These are phyloP conservation scores for Drosophila biarmipes DNA, from an alignment of 1,140 invertebrate genomes.

Conservation along the genomic window DNA sequence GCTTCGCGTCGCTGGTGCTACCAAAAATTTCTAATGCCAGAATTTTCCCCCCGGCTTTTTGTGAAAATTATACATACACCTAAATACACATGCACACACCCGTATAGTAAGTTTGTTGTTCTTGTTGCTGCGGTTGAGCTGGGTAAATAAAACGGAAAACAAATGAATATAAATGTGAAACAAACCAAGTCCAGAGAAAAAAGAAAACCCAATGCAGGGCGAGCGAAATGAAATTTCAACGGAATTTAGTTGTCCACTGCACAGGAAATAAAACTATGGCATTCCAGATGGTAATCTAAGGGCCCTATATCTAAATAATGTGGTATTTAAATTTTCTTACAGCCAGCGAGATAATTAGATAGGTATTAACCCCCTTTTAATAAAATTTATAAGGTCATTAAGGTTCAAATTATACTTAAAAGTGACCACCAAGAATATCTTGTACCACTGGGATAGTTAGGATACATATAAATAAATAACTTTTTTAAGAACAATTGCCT, in stretches of 20 bases:
- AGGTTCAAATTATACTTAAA: too few species aligned
- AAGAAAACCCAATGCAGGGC: slow-evolving; percentile 7
- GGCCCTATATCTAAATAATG: too few species aligned
- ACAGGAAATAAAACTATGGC: background rate
- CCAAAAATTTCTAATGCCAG: slow-evolving; percentile 34
- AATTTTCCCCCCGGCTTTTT: slow-evolving; percentile 44
- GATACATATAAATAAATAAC: too few species aligned
- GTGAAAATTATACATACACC: slow-evolving; percentile 67
- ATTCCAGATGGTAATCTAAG: background rate
- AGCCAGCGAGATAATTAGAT: too few species aligned
- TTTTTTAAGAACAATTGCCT: too few species aligned
- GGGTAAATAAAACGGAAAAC: slow-evolving; percentile 80
- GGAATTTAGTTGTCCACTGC: slow-evolving; percentile 43
- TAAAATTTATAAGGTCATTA: too few species aligned
- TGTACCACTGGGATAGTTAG: background rate
- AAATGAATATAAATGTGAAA: slow-evolving; percentile 81
- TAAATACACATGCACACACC: slow-evolving; percentile 43
- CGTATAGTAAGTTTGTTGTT: slow-evolving; percentile 10
- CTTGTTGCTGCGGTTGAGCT: slow-evolving; percentile 46
- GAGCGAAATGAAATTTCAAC: slow-evolving; percentile 51
- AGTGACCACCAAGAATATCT: too few species aligned
- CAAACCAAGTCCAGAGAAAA: slow-evolving; percentile 62
- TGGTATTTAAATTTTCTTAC: background rate
- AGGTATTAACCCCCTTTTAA: too few species aligned
- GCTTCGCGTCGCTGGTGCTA: slow-evolving; percentile 11